These are phyloP conservation scores for Onychomys leucogaster DNA, from an alignment of 2,797 vertebrate species.

Conservation along the genomic window DNA sequence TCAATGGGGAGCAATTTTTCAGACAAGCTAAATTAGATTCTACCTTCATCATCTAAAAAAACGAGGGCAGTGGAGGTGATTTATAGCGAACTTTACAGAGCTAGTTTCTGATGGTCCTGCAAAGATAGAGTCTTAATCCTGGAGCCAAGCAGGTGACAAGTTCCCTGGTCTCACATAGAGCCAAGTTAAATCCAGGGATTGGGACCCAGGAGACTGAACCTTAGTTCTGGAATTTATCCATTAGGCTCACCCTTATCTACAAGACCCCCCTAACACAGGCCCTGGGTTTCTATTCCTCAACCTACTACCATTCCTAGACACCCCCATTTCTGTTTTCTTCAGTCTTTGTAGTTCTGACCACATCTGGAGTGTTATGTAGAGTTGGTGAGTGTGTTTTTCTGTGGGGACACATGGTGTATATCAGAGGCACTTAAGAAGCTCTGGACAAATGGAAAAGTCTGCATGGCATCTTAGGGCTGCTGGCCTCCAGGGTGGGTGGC, in stretches of 20 bases:
- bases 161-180: background rate
- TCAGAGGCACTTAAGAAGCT: conserved; percentile 78
- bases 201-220: background rate
- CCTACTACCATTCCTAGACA: background rate
- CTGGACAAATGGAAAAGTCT: conserved; percentile 76
- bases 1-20: background rate
- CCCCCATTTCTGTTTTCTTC: conserved; percentile 59
- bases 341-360: conserved; percentile 68
- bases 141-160: background rate
- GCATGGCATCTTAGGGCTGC: conserved; percentile 65
- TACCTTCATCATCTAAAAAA: background rate
- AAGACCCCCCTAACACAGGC: too few relatives aligned
- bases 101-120: background rate
- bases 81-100: background rate
- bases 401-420: conserved; percentile 80
- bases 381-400: conserved; percentile 75
- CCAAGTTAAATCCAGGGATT: background rate
- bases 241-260: background rate
- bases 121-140: background rate
- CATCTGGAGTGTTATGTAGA: conserved; percentile 76
- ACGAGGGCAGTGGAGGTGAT: background rate
- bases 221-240: background rate
- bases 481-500: conserved; percentile 57
- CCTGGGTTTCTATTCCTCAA: background rate
- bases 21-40: background rate